These are phyloP conservation scores for Lycopodina hypogea DNA, from an alignment of 37 sponge, comb jelly and placozoan genomes.

Conservation along the genomic window DNA sequence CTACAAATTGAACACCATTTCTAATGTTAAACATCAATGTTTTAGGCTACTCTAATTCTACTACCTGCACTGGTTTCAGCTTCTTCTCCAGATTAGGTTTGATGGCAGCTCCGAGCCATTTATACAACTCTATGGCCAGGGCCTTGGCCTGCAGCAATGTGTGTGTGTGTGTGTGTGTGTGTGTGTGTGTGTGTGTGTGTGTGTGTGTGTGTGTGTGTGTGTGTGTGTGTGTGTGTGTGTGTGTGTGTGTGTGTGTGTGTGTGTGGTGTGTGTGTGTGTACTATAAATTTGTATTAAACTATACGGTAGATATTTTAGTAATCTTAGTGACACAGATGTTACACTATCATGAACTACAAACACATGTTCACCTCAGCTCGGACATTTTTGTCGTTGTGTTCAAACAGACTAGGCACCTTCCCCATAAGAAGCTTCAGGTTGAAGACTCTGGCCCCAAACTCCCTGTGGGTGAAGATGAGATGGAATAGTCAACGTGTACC, in stretches of 20 bases:
- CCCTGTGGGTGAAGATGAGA: conserved; percentile 35
- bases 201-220: no score
- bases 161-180: no score
- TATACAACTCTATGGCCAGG: conserved; percentile 76
- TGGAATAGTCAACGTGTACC: no score
- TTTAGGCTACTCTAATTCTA: neutral
- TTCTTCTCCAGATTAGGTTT: conserved; percentile 44
- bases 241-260: no score
- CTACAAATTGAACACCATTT: no score
- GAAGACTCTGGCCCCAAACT: conserved; percentile 88
- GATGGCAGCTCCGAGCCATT: conserved; percentile 76
- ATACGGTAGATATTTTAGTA: no score
- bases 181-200: no score
- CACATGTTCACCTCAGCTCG: conserved; percentile 65
- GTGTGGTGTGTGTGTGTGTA: no score
- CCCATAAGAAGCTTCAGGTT: conserved; percentile 78
- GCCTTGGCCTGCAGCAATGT: conserved; percentile 52
- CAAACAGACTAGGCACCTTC: conserved; percentile 67
- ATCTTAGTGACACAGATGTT: no score
- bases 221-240: no score
- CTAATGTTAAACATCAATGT: no score
- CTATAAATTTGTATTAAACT: no score
- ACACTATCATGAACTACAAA: neutral
- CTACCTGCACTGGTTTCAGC: conserved; percentile 81
- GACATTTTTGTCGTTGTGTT: conserved; percentile 90